Conservation (phyloP, 1,140 invertebrate genomes). For the Ceratitis capitata region DNA sequence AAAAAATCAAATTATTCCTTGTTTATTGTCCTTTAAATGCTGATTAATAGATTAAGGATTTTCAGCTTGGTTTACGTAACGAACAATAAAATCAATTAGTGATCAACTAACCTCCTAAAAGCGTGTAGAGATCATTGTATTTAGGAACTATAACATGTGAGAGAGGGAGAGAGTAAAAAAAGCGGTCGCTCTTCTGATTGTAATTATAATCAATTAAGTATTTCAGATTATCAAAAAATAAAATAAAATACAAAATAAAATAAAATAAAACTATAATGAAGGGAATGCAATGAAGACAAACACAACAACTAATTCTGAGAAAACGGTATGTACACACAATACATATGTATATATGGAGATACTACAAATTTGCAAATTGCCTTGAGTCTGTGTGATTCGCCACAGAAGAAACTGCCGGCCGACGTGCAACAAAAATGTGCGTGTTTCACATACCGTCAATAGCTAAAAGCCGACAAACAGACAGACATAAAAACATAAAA, state of each 20-base stretch:
- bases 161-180: no score
- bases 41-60: no score
- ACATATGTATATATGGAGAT: background rate
- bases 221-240: background rate
- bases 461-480: background rate
- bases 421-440: background rate
- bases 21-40: no score
- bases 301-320: background rate
- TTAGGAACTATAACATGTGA: no score
- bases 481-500: no score
- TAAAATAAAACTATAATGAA: background rate
- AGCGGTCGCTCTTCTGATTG: background rate
- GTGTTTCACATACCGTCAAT: conserved; percentile 27
- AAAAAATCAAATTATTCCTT: no score
- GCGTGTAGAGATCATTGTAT: no score
- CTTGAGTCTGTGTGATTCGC: background rate
- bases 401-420: background rate
- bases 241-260: background rate
- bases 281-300: background rate
- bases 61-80: no score
- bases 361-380: background rate
- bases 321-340: background rate
- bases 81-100: no score
- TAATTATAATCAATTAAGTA: conserved; percentile 28
- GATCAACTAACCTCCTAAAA: no score